Conservation (phyloP, 1,140 invertebrate genomes). For the Lithobius niger region DNA sequence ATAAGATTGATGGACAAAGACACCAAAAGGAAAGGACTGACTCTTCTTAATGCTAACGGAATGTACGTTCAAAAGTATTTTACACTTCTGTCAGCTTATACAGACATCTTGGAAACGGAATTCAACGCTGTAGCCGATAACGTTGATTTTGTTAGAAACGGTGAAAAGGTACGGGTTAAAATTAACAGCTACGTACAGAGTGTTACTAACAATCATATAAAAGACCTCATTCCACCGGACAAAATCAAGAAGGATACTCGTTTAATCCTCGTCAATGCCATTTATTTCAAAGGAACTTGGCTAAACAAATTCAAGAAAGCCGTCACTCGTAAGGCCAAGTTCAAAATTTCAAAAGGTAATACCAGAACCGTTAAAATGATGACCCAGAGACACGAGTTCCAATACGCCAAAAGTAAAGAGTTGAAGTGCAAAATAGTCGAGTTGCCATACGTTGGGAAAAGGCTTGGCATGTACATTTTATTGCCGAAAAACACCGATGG, state of each 20-base stretch:
- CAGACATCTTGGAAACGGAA: slow-evolving; percentile 46
- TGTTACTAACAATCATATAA: slow-evolving; percentile 53
- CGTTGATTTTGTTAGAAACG: slow-evolving; percentile 47
- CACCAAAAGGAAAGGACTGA: slow-evolving; percentile 26
- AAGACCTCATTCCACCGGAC: slow-evolving; percentile 36
- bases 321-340: slow-evolving; percentile 37
- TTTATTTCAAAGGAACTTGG: slow-evolving; percentile 71
- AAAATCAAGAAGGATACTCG: slow-evolving; percentile 20
- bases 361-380: slow-evolving; percentile 46
- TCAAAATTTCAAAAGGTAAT: slow-evolving; percentile 36
- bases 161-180: slow-evolving; percentile 35
- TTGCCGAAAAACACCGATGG: slow-evolving; percentile 48
- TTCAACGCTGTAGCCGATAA: slow-evolving; percentile 47
- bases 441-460: slow-evolving; percentile 47
- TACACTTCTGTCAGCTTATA: slow-evolving; percentile 36
- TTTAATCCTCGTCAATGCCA: slow-evolving; percentile 56
- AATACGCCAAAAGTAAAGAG: slow-evolving; percentile 43
- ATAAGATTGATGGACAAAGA: slow-evolving; percentile 12
- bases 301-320: slow-evolving; percentile 47
- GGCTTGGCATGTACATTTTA: slow-evolving; percentile 37
- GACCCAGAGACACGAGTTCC: slow-evolving; percentile 47
- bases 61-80: slow-evolving; percentile 42
- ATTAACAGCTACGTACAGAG: slow-evolving; percentile 61
- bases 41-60: slow-evolving; percentile 46
- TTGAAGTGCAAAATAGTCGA: slow-evolving; percentile 60